phyloP scores from a whole-genome alignment of 2,113 vertebrate genomes.

The Plectropomus leopardus region DNA sequence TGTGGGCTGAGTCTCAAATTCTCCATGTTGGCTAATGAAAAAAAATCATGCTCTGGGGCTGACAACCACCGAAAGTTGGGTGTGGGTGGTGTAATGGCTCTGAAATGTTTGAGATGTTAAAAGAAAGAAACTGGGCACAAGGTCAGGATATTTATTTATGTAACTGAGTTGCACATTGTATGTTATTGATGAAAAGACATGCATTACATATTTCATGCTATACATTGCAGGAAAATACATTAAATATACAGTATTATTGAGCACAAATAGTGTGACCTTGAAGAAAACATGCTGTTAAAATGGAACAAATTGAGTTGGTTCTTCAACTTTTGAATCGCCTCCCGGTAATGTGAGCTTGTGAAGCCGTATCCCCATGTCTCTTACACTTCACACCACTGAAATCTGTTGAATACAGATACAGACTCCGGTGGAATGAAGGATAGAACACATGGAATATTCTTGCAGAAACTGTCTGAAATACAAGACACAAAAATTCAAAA shows the following conservation, averaged over 20 bases:
- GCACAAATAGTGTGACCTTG: background rate
- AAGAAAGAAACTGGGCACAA: constrained; percentile 46
- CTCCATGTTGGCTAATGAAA: constrained; percentile 69
- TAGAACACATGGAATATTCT: constrained; percentile 90
- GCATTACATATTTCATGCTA: background rate
- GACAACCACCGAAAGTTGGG: constrained; percentile 53
- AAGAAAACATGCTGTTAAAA: background rate
- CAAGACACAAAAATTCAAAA: constrained; percentile 25
- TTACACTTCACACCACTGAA: constrained; percentile 99
- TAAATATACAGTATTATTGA: background rate
- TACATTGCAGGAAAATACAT: background rate
- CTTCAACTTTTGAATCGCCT: constrained; percentile 15
- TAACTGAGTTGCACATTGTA: constrained; percentile 24
- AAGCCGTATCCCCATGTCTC: constrained; percentile 89
- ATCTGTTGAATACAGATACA: constrained; percentile 95
- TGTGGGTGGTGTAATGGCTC: constrained; percentile 71
- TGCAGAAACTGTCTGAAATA: constrained; percentile 43
- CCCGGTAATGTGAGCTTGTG: constrained; percentile 11
- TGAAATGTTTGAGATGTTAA: constrained; percentile 64
- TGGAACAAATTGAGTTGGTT: background rate
- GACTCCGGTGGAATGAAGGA: constrained; percentile 99
- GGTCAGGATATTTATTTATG: constrained; percentile 70
- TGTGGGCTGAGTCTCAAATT: constrained; percentile 71
- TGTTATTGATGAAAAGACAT: constrained; percentile 17
- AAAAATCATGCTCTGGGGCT: constrained; percentile 62